A percentile compares a stretch with the other conserved stretches of the same genome.
phyloP scores from a whole-genome alignment of 2,113 vertebrate species.

The Holacanthus passer region DNA sequence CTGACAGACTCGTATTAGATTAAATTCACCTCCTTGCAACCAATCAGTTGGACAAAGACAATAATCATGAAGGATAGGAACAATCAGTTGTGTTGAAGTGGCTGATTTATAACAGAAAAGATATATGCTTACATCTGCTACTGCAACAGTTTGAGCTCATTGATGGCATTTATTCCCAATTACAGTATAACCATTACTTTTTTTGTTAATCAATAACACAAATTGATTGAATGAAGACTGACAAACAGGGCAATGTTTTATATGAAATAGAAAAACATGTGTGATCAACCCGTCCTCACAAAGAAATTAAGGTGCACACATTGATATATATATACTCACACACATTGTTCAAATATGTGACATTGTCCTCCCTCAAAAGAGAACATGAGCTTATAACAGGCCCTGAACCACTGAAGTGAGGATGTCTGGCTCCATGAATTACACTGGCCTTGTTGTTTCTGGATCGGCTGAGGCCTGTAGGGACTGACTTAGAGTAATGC shows the following conservation, averaged over 20 bases:
- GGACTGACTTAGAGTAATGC: conserved; percentile 83
- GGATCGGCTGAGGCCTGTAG: conserved; percentile 76
- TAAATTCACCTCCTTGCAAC: background rate
- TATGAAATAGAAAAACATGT: background rate
- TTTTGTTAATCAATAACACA: background rate
- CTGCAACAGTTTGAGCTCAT: background rate
- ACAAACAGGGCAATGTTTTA: background rate
- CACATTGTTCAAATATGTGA: conserved; percentile 54
- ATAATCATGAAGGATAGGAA: background rate
- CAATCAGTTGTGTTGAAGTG: background rate
- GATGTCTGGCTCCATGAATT: conserved; percentile 77
- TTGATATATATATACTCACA: conserved; percentile 26
- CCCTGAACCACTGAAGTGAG: conserved; percentile 75
- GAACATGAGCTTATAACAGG: conserved; percentile 66
- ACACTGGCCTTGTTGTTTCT: conserved; percentile 82
- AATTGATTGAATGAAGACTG: background rate
- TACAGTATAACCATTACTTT: background rate
- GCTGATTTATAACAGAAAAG: background rate
- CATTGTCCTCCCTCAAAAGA: conserved; percentile 55
- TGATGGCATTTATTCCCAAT: background rate
- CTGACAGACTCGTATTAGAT: conserved; percentile 33
- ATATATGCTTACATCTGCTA: background rate
- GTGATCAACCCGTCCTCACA: background rate
- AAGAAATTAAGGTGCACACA: background rate
- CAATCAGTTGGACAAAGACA: conserved; percentile 20